phyloP scores from a whole-genome alignment of 2,113 vertebrate genomes.

The Myiozetetes cayanensis region DNA sequence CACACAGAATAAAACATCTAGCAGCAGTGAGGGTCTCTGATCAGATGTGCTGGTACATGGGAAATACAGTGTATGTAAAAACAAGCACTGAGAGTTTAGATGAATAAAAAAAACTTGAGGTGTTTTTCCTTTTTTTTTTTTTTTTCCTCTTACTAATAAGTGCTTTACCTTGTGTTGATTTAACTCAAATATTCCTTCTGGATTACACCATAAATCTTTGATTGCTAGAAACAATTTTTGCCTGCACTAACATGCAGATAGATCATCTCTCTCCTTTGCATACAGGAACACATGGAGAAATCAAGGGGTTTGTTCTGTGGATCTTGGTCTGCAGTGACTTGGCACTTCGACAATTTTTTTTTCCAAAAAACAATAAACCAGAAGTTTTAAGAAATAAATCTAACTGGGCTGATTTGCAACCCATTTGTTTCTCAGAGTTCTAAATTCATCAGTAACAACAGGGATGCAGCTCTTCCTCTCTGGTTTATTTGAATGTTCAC shows the following conservation, averaged over 20 bases:
- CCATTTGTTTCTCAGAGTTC: neutral
- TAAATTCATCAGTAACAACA: neutral
- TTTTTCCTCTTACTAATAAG: slow-evolving; percentile 48
- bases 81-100: slow-evolving; percentile 79
- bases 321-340: neutral
- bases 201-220: slow-evolving; percentile 69
- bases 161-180: slow-evolving; percentile 67
- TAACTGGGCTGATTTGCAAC: neutral
- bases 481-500: neutral
- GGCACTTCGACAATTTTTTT: neutral
- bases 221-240: slow-evolving; percentile 63
- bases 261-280: neutral
- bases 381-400: slow-evolving; percentile 5
- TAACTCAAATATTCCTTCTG: slow-evolving; percentile 73
- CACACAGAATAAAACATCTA: slow-evolving; percentile 87
- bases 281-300: neutral
- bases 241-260: slow-evolving; percentile 9
- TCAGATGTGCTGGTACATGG: slow-evolving; percentile 80
- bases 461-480: neutral
- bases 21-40: slow-evolving; percentile 81
- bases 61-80: slow-evolving; percentile 82
- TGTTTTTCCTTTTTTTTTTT: neutral
- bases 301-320: rapidly evolving
- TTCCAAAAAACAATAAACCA: neutral
- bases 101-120: slow-evolving; percentile 54